Evolutionary conservation across 2,797 vertebrate genomes (phyloP).

Genomic region (Buceros bicornis): DNA sequence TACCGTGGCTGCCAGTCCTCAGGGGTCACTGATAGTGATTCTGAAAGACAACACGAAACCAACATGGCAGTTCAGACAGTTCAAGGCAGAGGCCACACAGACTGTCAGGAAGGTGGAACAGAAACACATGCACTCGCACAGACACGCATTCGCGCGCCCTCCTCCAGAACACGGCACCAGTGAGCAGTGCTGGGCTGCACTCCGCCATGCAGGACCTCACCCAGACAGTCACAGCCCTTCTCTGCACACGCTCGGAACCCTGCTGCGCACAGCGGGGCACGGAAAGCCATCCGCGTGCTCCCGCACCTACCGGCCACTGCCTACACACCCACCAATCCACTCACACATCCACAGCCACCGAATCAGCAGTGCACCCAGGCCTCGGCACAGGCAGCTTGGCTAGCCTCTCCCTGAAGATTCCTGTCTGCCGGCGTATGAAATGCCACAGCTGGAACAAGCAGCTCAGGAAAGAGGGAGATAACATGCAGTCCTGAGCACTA

Average conservation of each 20-base stretch:
- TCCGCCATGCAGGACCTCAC: neutral
- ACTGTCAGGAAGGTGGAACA: conserved; percentile 54
- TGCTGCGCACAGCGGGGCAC: rapidly evolving
- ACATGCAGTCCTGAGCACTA: neutral
- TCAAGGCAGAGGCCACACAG: conserved; percentile 71
- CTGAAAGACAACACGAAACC: conserved; percentile 94
- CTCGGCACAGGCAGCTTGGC: neutral
- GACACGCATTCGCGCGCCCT: neutral
- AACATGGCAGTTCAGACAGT: conserved; percentile 86
- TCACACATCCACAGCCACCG: neutral
- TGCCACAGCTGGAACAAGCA: neutral
- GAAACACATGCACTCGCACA: conserved; percentile 20
- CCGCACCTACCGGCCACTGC: neutral
- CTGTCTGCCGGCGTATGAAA: neutral
- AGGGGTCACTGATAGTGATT: conserved; percentile 99
- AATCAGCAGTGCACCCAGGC: neutral
- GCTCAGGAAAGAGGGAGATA: neutral
- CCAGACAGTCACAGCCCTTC: neutral
- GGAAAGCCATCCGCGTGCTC: neutral
- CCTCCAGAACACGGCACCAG: neutral
- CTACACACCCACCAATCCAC: neutral
- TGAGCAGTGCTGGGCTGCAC: neutral
- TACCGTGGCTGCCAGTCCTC: conserved; percentile 94
- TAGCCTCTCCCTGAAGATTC: neutral
- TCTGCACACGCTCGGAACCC: neutral